phyloP scores from a whole-genome alignment of 2,113 vertebrate species.

The Alaudala cheleensis region DNA sequence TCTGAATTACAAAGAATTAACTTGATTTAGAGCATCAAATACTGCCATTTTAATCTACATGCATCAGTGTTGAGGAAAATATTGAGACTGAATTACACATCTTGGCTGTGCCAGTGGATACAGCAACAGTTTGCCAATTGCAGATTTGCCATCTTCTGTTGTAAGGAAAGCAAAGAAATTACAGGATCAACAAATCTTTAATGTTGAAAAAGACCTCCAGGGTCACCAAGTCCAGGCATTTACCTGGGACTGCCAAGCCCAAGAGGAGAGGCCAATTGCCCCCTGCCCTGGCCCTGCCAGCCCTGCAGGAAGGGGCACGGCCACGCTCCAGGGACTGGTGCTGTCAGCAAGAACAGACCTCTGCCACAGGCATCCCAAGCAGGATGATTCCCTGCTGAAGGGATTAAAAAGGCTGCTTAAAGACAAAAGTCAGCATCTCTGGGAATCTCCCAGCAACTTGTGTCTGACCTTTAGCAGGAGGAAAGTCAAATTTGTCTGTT shows the following conservation, averaged over 20 bases:
- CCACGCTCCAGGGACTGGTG: rapidly evolving
- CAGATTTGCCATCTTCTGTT: background rate
- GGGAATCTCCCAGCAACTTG: background rate
- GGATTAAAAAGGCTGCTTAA: background rate
- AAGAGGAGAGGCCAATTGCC: background rate
- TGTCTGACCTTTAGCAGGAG: background rate
- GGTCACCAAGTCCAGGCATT: background rate
- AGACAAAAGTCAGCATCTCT: background rate
- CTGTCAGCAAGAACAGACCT: background rate
- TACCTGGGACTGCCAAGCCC: rapidly evolving
- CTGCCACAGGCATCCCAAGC: background rate
- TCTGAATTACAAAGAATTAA: background rate
- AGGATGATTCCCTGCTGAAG: background rate
- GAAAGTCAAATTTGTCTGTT: background rate
- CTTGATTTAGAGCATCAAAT: background rate
- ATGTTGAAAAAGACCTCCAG: background rate
- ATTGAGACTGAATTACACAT: background rate
- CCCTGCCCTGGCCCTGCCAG: background rate
- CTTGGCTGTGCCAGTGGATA: background rate
- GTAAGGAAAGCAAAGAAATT: background rate
- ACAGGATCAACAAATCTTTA: background rate
- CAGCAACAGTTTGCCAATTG: background rate
- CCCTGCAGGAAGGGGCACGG: background rate
- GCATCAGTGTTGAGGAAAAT: background rate
- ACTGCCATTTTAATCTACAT: background rate